Evolutionary conservation across 1,140 invertebrate species (phyloP).

Genomic region (Probaryconus sp.): DNA sequence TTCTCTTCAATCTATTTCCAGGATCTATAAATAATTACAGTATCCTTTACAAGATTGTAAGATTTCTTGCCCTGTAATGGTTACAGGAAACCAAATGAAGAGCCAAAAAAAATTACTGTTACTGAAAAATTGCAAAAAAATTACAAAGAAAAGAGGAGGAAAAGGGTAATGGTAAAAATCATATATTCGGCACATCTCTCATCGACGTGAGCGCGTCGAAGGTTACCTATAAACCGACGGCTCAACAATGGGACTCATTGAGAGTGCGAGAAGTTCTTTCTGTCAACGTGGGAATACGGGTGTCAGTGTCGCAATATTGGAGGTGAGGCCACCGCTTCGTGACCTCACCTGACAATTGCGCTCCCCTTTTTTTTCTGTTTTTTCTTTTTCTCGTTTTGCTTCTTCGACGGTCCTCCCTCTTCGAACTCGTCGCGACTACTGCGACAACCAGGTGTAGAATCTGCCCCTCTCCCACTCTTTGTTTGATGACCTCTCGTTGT

Average conservation of each 20-base stretch:
- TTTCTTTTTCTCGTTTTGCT: slow-evolving; percentile 44
- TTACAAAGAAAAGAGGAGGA: too few species aligned
- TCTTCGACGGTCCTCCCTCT: slow-evolving; percentile 60
- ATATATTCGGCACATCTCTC: slow-evolving; percentile 25
- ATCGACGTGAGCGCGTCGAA: slow-evolving; percentile 41
- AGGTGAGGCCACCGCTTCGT: slow-evolving; percentile 51
- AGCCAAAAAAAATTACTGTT: too few species aligned
- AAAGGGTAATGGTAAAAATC: too few species aligned
- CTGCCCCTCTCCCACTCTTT: slow-evolving; percentile 48
- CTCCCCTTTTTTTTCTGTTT: slow-evolving; percentile 62
- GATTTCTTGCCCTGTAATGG: too few species aligned
- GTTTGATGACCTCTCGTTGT: slow-evolving; percentile 73
- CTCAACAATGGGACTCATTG: slow-evolving; percentile 54
- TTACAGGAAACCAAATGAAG: too few species aligned
- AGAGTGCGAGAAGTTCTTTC: slow-evolving; percentile 49
- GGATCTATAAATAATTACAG: too few species aligned
- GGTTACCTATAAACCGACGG: slow-evolving; percentile 42
- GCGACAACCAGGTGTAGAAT: slow-evolving; percentile 66
- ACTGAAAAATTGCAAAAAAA: too few species aligned
- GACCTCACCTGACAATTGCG: slow-evolving; percentile 55
- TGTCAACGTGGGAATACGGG: slow-evolving; percentile 66
- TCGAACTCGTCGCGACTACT: slow-evolving; percentile 27
- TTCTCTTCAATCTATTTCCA: too few species aligned
- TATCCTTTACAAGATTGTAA: too few species aligned
- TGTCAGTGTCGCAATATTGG: slow-evolving; percentile 58